Conservation (phyloP, 2,888 invertebrate genomes). For the Ophion obscuratus region DNA sequence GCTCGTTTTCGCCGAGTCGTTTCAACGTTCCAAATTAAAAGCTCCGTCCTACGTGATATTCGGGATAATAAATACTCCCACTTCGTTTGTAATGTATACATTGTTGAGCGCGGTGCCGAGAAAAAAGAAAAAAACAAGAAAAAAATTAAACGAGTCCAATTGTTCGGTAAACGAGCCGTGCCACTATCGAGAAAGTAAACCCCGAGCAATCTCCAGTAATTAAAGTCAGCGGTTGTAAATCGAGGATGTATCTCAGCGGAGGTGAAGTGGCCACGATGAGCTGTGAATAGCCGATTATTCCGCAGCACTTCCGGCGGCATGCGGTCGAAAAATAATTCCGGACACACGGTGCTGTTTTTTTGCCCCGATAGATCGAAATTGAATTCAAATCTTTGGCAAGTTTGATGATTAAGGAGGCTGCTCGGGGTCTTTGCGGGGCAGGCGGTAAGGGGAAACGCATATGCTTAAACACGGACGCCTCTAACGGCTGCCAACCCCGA, state of each 20-base stretch:
- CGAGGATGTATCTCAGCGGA: constrained; percentile 41
- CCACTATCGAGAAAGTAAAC: constrained; percentile 50
- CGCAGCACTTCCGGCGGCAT: background rate
- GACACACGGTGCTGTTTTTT: no score
- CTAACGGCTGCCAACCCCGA: no score
- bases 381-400: no score
- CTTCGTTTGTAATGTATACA: background rate
- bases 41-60: constrained; percentile 53
- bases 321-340: constrained; percentile 1
- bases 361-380: no score
- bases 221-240: constrained; percentile 63
- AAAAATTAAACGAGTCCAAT: background rate
- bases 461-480: no score
- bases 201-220: constrained; percentile 48
- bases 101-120: no score
- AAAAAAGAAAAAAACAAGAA: constrained; percentile 17
- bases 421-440: no score
- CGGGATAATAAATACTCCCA: constrained; percentile 54
- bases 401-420: no score
- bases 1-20: background rate
- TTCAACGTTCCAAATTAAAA: constrained; percentile 57
- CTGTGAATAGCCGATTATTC: constrained; percentile 35
- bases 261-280: constrained; percentile 16
- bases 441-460: no score
- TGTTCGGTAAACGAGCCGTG: background rate